Evolutionary conservation across 2,113 vertebrate genomes (phyloP), one percentile per base, ranked within the genome.

Genomic region (Oreochromis aureus): DNA sequence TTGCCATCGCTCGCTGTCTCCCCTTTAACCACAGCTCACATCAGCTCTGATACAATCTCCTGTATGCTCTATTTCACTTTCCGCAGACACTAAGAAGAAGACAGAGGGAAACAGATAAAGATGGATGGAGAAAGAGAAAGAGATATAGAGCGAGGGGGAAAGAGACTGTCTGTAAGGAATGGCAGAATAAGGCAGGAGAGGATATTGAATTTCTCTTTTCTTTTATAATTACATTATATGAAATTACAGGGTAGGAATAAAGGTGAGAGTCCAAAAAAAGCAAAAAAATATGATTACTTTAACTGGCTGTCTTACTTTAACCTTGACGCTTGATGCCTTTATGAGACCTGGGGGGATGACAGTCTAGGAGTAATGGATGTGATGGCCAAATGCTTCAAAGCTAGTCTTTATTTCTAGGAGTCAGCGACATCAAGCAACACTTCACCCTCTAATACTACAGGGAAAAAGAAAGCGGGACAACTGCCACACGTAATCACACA

Each of bases 41-140:
- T 94, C 93, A 88, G 18, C 85, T 84, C 66, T 54, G 91, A 94
- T 90, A 93, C 83, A 18, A 94, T 93, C 93, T 90, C 81, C 87
- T 88, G 88, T 89, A 36, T 85, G 87, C 91, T 92, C 88, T 32
- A 84, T 88, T 92, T 94, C 91, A 90, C 90, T 91, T 94, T 87
- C 66, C 24, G 32, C 83, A 89, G 53, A 84, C 90, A 83, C 59
- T 18, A 73, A 88, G 80, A 51, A 81, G 79, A 88, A 41, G 85
- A 83, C 24, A 51, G 81, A 55, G 81, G 44, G 61, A 86, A 83
- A 69, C 3, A 86, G 86, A 87, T 82, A 55, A 78, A 87, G 87
- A 91, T 16, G 81, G 86, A 90, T 53, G 61, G n/a, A 82, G 44
- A 81, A 12, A 30, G 11, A n/a, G 55, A 24, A 56, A 30, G 12